Evolutionary conservation across 2,113 vertebrate genomes (phyloP).

Genomic region (Heterotis niloticus): DNA sequence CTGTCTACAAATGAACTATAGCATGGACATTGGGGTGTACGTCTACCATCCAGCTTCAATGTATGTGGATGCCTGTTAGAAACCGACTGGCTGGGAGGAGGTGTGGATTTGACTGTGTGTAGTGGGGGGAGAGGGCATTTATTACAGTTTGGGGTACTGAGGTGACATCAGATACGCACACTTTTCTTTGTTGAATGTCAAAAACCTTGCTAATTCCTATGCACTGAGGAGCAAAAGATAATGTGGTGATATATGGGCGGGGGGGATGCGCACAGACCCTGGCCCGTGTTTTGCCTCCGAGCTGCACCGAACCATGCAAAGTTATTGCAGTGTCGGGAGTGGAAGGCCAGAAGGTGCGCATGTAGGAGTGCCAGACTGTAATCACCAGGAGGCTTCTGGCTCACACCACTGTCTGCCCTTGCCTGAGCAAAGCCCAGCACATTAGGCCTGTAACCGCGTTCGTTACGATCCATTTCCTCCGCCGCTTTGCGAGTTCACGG

Average conservation of each 20-base stretch:
- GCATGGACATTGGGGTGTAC: too few species aligned
- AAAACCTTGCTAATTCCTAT: not conserved
- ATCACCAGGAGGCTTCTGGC: not conserved
- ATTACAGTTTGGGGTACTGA: conserved; percentile 3
- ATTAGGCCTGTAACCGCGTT: conserved; percentile 40
- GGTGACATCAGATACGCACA: not conserved
- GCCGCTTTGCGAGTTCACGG: conserved; percentile 24
- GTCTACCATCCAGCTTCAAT: too few species aligned
- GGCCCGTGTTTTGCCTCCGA: not conserved
- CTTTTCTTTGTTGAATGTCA: not conserved
- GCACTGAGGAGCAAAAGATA: too few species aligned
- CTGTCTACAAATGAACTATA: too few species aligned
- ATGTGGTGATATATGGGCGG: not conserved
- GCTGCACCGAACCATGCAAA: not conserved
- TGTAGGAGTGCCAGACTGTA: not conserved
- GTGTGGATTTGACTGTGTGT: not conserved
- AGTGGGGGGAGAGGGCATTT: conserved; percentile 11
- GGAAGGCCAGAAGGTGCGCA: not conserved
- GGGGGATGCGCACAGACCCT: not conserved
- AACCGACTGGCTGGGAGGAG: not conserved
- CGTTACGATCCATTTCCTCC: conserved; percentile 45
- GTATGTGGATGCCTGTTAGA: too few species aligned
- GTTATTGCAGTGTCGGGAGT: not conserved
- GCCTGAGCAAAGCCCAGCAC: conserved; percentile 28
- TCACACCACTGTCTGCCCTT: not conserved